These are phyloP conservation scores for Eunapius fragilis DNA, from an alignment of 37 sponge, comb jelly and placozoan genomes.

Conservation along the genomic window DNA sequence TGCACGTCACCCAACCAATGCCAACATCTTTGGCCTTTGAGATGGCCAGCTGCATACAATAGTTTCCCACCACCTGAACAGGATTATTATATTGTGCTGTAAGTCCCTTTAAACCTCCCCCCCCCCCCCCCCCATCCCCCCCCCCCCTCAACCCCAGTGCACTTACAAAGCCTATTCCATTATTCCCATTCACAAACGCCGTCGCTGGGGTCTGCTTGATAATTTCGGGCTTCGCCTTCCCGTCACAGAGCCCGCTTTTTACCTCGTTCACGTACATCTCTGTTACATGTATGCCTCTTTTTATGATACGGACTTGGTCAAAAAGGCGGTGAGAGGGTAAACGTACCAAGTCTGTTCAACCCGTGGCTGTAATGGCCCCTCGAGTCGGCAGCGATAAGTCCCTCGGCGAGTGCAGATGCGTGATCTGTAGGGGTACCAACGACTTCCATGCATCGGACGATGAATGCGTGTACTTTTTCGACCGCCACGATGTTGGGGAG, in stretches of 20 bases:
- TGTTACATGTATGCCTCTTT: background rate
- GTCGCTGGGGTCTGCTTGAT: conserved; percentile 80
- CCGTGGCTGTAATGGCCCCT: conserved; percentile 97
- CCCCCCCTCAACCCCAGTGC: background rate
- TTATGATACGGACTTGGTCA: background rate
- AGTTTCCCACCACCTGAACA: conserved; percentile 73
- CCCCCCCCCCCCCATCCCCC: too few species aligned
- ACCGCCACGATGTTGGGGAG: conserved; percentile 31
- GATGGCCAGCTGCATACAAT: conserved; percentile 91
- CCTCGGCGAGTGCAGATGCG: conserved; percentile 68
- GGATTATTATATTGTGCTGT: too few species aligned
- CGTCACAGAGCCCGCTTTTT: conserved; percentile 57
- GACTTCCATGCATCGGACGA: conserved; percentile 47
- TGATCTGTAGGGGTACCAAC: conserved; percentile 45
- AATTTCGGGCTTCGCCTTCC: conserved; percentile 61
- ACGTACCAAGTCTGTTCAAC: conserved; percentile 85
- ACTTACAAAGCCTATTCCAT: conserved; percentile 82
- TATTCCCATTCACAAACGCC: conserved; percentile 84
- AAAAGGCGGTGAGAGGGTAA: background rate
- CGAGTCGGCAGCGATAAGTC: conserved; percentile 78
- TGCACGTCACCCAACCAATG: conserved; percentile 87
- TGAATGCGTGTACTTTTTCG: conserved; percentile 58
- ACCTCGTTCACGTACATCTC: conserved; percentile 86
- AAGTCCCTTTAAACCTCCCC: too few species aligned
- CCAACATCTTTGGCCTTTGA: conserved; percentile 83